Percentiles rank a stretch among this genome's conserved stretches.
Evolutionary conservation across 2,113 vertebrate genomes (phyloP).

Genomic region (Meles meles): DNA sequence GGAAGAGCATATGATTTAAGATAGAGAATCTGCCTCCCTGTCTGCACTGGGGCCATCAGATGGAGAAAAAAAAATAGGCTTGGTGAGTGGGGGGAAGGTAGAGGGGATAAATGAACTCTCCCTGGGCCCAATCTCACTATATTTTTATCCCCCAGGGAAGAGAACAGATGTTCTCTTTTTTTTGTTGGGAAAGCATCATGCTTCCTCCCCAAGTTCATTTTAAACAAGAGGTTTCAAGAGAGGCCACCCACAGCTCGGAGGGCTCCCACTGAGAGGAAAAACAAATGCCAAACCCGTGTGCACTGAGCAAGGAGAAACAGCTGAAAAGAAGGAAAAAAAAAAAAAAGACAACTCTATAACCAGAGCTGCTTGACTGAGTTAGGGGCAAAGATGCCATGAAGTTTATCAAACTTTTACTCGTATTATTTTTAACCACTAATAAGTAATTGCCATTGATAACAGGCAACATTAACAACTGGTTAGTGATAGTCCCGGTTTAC

Average conservation of each 20-base stretch:
- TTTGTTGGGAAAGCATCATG: slow-evolving; percentile 80
- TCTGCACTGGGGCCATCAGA: slow-evolving; percentile 64
- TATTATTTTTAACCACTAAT: not conserved
- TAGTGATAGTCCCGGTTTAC: not conserved
- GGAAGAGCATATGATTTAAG: slow-evolving; percentile 64
- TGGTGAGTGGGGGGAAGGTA: not conserved
- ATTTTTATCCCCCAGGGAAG: slow-evolving; percentile 58
- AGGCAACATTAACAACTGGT: not conserved
- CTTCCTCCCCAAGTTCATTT: slow-evolving; percentile 85
- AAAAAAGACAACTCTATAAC: slow-evolving; percentile 41
- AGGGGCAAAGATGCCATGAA: not conserved
- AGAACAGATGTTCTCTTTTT: slow-evolving; percentile 80
- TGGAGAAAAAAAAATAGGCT: slow-evolving; percentile 36
- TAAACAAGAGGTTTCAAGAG: slow-evolving; percentile 78
- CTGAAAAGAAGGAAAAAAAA: slow-evolving; percentile 27
- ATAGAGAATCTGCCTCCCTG: not conserved
- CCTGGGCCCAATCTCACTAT: slow-evolving; percentile 35
- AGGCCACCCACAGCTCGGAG: slow-evolving; percentile 88
- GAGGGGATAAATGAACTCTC: slow-evolving; percentile 45
- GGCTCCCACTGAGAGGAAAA: slow-evolving; percentile 86
- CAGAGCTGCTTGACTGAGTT: not conserved
- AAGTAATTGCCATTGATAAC: not conserved
- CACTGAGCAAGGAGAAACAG: slow-evolving; percentile 64
- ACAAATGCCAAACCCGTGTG: slow-evolving; percentile 87
- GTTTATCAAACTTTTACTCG: not conserved